Evolutionary conservation across 1,140 invertebrate genomes (phyloP).

Genomic region (Neoseiulus cucumeris): DNA sequence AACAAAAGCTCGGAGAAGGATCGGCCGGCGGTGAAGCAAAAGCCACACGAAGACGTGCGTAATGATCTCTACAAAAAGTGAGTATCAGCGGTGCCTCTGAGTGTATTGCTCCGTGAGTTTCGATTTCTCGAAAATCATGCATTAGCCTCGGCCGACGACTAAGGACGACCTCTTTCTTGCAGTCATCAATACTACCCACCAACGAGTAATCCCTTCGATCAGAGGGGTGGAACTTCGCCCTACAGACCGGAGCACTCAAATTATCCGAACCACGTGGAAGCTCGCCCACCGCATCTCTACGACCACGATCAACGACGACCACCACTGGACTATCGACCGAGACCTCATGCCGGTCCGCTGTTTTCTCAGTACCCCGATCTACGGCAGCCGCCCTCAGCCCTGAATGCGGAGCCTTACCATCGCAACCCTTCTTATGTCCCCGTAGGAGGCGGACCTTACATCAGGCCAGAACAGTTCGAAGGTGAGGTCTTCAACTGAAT

Average conservation of each 20-base stretch:
- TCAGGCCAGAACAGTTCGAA: background rate
- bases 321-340: background rate
- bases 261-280: background rate
- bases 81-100: too few relatives aligned
- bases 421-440: background rate
- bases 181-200: constrained; percentile 6
- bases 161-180: too few relatives aligned
- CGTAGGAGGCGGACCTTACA: background rate
- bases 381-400: background rate
- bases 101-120: background rate
- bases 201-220: background rate
- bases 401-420: background rate
- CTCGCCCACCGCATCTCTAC: background rate
- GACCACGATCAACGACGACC: background rate
- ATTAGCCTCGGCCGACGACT: too few relatives aligned
- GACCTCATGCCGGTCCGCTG: background rate
- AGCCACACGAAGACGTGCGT: background rate
- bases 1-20: background rate
- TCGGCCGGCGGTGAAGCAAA: background rate
- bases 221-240: background rate
- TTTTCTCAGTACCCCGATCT: background rate
- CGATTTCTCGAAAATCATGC: background rate
- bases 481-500: too few relatives aligned
- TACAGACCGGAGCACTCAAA: background rate
- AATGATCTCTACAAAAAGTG: constrained; percentile 9